Base-by-base conservation (phyloP, 2,113 vertebrate species). In the Cariama cristata region DNA sequence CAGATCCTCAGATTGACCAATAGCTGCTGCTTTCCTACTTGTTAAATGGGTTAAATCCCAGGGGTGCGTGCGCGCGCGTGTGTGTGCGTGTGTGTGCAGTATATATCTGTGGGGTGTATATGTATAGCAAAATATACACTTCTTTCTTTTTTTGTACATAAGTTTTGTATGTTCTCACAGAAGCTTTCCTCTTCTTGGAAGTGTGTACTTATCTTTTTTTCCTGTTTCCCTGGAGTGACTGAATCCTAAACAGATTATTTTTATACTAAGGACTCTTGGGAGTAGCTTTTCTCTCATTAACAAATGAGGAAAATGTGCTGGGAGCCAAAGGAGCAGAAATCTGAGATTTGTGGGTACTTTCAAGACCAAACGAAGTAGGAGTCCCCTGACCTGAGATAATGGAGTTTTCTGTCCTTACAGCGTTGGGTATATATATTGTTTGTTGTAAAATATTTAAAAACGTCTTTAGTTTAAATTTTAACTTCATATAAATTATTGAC, bases 1-100 rank as follows among this genome's bases (percentile, higher is more conserved):
- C 97, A 97, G 98, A 98, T 98, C 98, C 98, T 99, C 98, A 99
- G 97, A 98, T 98, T 99, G 99, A 99, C 99, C 99, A 99, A 99
- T 98, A 98, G 99, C 98, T 99, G 99, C 99, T 99, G 99, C 98
- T 99, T 98, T 98, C 98, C 59, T 98, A 63, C 98, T 98, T 98
- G 87, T 98, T 88, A 95, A 94, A 98, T 96, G 98, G 97, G 98
- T 97, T 98, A 19, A 77, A 45, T 3, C 86, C 97, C 88, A 87
- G 91, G 98, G 98, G 97, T 97, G 97, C 88, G 97, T 97, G 98
- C 28, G 88, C 52, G 89, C 53, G 88, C 66, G 81, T 21, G 88
- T 33, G 67, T 7, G 49, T 6, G 71, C 21, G n/a, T 5, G 71
- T 76, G 79, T 82, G 86, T 85, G 93, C 90, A 59, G 86, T 86